phyloP scores from a whole-genome alignment of 2,888 invertebrate genomes.

The Calameuta pallipes region DNA sequence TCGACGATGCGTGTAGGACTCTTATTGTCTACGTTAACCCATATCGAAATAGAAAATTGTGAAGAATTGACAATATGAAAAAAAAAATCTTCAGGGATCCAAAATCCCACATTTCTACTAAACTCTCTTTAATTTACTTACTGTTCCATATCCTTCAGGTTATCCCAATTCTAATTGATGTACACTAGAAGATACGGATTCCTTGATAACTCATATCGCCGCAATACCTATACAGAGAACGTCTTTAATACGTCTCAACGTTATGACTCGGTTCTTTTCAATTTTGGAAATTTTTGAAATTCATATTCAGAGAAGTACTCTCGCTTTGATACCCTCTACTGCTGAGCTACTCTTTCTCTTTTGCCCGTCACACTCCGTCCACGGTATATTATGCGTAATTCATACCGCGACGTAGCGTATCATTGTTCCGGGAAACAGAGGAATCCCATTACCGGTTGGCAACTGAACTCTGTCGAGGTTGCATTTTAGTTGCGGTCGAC shows the following conservation, averaged over 20 bases:
- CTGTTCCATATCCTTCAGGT: background rate
- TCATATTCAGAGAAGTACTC: background rate
- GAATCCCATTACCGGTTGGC: conserved; percentile 63
- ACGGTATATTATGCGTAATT: conserved; percentile 57
- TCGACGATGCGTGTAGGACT: background rate
- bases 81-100: background rate
- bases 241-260: too few species aligned
- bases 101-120: background rate
- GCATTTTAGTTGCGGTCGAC: conserved; percentile 59
- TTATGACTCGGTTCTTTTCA: background rate
- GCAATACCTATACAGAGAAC: background rate
- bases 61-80: background rate
- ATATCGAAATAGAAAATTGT: background rate
- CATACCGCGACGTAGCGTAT: conserved; percentile 60
- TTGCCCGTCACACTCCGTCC: background rate
- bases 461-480: conserved; percentile 54
- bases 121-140: background rate
- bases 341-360: too few species aligned
- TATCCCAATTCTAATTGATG: background rate
- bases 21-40: background rate
- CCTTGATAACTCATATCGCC: background rate
- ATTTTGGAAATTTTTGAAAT: background rate
- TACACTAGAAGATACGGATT: background rate
- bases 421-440: conserved; percentile 62
- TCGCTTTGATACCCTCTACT: background rate